Evolutionary conservation across 2,888 invertebrate species (phyloP), one percentile per base, ranked within the genome.

Genomic region (Lasioglossum figueresi): DNA sequence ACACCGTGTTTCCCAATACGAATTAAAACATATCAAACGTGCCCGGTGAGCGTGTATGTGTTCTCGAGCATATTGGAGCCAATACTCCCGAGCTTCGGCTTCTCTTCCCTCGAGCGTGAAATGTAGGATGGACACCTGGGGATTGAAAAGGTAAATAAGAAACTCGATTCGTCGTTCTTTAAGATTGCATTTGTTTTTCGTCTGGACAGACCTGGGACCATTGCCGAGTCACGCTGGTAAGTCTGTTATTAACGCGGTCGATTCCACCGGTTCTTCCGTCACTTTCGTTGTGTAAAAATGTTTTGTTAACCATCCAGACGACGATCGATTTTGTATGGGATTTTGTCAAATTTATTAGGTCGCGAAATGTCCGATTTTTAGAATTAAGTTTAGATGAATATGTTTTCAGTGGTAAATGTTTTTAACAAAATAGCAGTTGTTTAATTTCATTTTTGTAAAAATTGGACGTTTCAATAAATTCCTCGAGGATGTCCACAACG

Each of bases 1-100:
- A 86, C 56, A 71, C 74, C 85, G 84, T 88, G 88, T 89, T 90
- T 86, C 87, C 90, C 91, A 85, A 91, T 91, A 89, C 91, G 89
- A 92, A 92, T 92, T 92, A 91, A 92, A 92, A 91, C 91, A 81
- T 91, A 91, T 92, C 92, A 89, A 91, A 88, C 87, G 88, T 88
- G 83, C 37, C 37, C 16, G 59, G 72, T 52, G 52, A 40, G 43
- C 37, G 70, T 72, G 70, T 79, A 52, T 45, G 43, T 34, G 34
- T 59, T 27, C 56, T 27, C 40, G 68, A 10, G 37, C 80, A 72
- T 76, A 86, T 85, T 63, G 78, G 71, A 79, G 56, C 72, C 83
- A 79, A 88, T 89, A 90, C 80, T 79, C 82, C 76, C 72, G 86
- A 83, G 76, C 78, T 76, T 68, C 77, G 76, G 40, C 27, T 52